Percentiles rank a stretch among this genome's conserved stretches.
Conservation (phyloP, 2,888 invertebrate genomes). For the Aphrophora alni region DNA sequence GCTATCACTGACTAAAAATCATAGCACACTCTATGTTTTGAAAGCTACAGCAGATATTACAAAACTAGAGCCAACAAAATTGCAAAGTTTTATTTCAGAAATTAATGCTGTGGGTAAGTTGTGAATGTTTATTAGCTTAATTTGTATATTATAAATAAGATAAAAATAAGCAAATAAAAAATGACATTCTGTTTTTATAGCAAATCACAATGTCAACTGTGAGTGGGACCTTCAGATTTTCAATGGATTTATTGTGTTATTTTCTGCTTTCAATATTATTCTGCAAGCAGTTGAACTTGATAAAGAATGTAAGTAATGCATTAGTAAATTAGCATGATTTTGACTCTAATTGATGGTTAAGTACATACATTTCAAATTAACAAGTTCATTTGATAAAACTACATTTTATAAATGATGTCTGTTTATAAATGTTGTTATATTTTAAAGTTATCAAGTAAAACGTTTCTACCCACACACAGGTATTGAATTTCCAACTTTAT, state of each 20-base stretch:
- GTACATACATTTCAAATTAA: too few species aligned
- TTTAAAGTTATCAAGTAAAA: too few species aligned
- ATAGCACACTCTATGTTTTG: slow-evolving; percentile 21
- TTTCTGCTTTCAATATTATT: slow-evolving; percentile 12
- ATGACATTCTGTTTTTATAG: too few species aligned
- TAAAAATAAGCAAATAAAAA: too few species aligned
- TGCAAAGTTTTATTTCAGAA: background rate
- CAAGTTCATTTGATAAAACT: background rate
- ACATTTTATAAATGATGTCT: background rate
- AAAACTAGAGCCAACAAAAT: background rate
- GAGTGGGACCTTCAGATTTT: background rate
- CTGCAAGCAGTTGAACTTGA: slow-evolving; percentile 18
- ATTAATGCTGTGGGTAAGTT: background rate
- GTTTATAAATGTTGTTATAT: too few species aligned
- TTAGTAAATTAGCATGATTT: background rate
- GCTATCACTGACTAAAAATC: slow-evolving; percentile 20
- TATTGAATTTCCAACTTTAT: too few species aligned
- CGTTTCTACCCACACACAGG: too few species aligned
- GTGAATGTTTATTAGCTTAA: background rate
- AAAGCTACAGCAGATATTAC: slow-evolving; percentile 17
- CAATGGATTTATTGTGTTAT: slow-evolving; percentile 25
- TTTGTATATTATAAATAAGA: too few species aligned
- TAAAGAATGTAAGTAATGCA: slow-evolving; percentile 17
- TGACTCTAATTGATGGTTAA: too few species aligned
- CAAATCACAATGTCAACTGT: background rate